Conservation (phyloP, 2,888 invertebrate genomes). For the Argyresthia goedartella region DNA sequence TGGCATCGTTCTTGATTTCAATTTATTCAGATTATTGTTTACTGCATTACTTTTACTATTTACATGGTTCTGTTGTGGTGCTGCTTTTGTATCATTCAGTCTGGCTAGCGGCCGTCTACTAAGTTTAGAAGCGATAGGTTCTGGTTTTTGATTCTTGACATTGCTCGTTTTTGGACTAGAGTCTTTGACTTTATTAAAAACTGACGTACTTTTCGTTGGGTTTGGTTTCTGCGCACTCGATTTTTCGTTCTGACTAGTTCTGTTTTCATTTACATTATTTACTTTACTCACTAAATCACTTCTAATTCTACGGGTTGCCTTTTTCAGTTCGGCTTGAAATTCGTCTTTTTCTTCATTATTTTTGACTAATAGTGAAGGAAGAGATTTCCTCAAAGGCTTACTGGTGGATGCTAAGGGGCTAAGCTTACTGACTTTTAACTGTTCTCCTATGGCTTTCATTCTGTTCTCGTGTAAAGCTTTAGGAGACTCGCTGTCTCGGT, state of each 20-base stretch:
- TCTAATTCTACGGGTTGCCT: slow-evolving; percentile 65
- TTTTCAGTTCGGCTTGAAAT: slow-evolving; percentile 65
- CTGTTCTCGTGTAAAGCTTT: slow-evolving; percentile 40
- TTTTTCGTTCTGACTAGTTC: slow-evolving; percentile 60
- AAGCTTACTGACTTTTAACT: slow-evolving; percentile 37
- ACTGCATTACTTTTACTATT: slow-evolving; percentile 23
- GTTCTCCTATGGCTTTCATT: slow-evolving; percentile 43
- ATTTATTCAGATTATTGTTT: slow-evolving; percentile 39
- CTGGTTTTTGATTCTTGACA: slow-evolving; percentile 14
- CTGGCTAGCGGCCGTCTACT: slow-evolving; percentile 41
- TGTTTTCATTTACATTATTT: slow-evolving; percentile 58
- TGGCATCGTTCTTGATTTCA: slow-evolving; percentile 36
- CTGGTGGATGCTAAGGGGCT: slow-evolving; percentile 40
- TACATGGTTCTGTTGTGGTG: slow-evolving; percentile 25
- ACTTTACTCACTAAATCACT: slow-evolving; percentile 56
- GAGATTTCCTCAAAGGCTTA: slow-evolving; percentile 64
- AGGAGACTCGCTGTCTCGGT: slow-evolving; percentile 43
- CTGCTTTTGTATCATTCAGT: slow-evolving; percentile 39
- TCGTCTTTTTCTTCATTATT: slow-evolving; percentile 68
- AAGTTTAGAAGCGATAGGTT: slow-evolving; percentile 27
- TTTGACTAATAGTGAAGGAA: slow-evolving; percentile 62
- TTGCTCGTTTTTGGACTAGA: slow-evolving; percentile 52
- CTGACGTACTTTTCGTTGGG: slow-evolving; percentile 49
- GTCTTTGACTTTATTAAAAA: slow-evolving; percentile 58
- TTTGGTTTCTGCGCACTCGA: slow-evolving; percentile 39